Conservation (phyloP, 2,888 invertebrate genomes). For the Erebia epiphron region DNA sequence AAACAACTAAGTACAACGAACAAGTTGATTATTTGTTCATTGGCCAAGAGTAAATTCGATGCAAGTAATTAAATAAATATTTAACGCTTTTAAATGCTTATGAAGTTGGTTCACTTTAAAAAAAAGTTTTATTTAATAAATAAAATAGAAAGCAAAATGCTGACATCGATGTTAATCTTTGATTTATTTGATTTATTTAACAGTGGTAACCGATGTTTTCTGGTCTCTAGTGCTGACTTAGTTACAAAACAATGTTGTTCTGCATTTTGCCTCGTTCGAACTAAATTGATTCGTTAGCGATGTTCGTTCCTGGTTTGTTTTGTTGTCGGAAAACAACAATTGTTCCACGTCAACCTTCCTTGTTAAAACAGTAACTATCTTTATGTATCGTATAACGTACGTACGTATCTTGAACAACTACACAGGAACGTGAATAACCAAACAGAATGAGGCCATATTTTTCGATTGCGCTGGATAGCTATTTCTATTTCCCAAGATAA, state of each 20-base stretch:
- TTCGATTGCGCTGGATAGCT: not conserved
- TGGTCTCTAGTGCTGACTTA: not conserved
- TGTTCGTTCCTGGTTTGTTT: conserved; percentile 3
- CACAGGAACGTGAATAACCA: not conserved
- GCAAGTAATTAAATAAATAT: too few relatives aligned
- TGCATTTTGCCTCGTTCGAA: conserved; percentile 21
- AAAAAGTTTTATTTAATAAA: too few relatives aligned
- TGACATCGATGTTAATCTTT: not conserved
- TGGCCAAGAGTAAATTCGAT: too few relatives aligned
- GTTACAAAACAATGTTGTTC: conserved; percentile 17
- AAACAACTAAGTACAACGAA: too few relatives aligned
- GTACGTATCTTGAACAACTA: not conserved
- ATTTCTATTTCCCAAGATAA: not conserved
- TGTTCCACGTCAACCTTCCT: not conserved
- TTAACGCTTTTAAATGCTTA: too few relatives aligned
- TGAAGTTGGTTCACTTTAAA: not conserved
- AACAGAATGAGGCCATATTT: not conserved
- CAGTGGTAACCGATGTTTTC: not conserved
- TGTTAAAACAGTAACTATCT: not conserved
- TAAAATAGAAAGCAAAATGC: not conserved
- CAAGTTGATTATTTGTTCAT: too few relatives aligned
- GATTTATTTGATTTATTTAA: not conserved
- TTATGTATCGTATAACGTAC: too few relatives aligned
- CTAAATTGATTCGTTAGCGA: conserved; percentile 22
- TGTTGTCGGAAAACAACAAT: conserved; percentile 8